Percentiles rank a stretch among this genome's conserved stretches.
Evolutionary conservation across 2,888 invertebrate genomes (phyloP).

Genomic region (Pterostichus madidus): DNA sequence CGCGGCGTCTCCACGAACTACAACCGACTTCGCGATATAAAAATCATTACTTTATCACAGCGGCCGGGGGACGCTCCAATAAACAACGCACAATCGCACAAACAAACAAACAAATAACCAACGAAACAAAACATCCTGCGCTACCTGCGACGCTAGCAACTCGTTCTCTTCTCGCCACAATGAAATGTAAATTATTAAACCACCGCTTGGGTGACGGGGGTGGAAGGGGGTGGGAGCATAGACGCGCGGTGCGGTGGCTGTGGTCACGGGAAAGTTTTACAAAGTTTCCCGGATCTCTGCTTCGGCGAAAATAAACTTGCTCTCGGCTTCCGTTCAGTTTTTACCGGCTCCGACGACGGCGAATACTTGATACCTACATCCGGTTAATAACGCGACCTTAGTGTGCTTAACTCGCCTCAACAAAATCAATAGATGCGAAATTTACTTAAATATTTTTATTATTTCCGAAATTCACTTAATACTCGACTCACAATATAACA

Average conservation of each 20-base stretch:
- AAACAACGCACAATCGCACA: constrained; percentile 51
- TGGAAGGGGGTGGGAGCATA: background rate
- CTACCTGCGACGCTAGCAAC: constrained; percentile 15
- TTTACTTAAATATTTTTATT: constrained; percentile 45
- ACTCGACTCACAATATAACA: background rate
- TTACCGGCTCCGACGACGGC: background rate
- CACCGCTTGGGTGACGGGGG: background rate
- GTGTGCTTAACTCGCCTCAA: constrained; percentile 37
- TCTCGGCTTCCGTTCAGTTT: constrained; percentile 12
- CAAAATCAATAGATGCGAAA: constrained; percentile 54
- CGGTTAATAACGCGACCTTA: constrained; percentile 38
- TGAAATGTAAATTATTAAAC: constrained; percentile 62
- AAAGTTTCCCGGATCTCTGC: constrained; percentile 48
- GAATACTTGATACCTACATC: constrained; percentile 50
- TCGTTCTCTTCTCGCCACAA: constrained; percentile 13
- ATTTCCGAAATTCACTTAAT: background rate
- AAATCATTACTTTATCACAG: constrained; percentile 55
- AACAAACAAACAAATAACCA: constrained; percentile 37
- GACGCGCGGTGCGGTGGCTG: constrained; percentile 9
- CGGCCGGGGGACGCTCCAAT: constrained; percentile 3
- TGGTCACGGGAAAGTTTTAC: constrained; percentile 60
- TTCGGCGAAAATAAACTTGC: constrained; percentile 43
- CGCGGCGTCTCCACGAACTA: constrained; percentile 24
- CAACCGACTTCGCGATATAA: constrained; percentile 30
- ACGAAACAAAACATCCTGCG: constrained; percentile 7